Percentiles rank a stretch among this genome's conserved stretches.
These are phyloP conservation scores for Rhabdophis nuchalis DNA, from an alignment of 2,797 vertebrate species.

Conservation along the genomic window DNA sequence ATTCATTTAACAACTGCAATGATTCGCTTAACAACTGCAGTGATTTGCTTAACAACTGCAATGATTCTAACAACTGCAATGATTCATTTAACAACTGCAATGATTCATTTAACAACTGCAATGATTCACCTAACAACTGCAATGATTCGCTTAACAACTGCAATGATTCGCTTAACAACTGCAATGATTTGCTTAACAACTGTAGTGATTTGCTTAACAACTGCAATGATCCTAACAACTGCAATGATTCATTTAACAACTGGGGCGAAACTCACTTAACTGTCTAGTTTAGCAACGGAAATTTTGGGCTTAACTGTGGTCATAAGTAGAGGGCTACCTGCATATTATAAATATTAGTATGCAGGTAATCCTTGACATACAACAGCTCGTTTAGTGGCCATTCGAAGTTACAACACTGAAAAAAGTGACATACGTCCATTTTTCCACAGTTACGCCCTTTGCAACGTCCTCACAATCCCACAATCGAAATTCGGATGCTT, in stretches of 20 bases:
- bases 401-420: background rate
- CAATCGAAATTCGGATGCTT: background rate
- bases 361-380: background rate
- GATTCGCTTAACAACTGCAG: background rate
- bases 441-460: background rate
- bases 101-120: too few relatives aligned
- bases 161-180: too few relatives aligned
- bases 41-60: too few relatives aligned
- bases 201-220: background rate
- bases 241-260: background rate
- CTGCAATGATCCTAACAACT: background rate
- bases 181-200: too few relatives aligned
- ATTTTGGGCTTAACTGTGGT: background rate
- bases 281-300: background rate
- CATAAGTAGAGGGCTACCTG: background rate
- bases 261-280: background rate
- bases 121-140: too few relatives aligned
- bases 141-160: background rate
- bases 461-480: background rate
- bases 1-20: too few relatives aligned
- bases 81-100: background rate
- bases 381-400: background rate
- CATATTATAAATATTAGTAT: background rate
- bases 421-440: background rate
- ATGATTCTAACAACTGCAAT: background rate